Conservation (phyloP, 2,797 vertebrate genomes). For the Hephaestus fuliginosus region DNA sequence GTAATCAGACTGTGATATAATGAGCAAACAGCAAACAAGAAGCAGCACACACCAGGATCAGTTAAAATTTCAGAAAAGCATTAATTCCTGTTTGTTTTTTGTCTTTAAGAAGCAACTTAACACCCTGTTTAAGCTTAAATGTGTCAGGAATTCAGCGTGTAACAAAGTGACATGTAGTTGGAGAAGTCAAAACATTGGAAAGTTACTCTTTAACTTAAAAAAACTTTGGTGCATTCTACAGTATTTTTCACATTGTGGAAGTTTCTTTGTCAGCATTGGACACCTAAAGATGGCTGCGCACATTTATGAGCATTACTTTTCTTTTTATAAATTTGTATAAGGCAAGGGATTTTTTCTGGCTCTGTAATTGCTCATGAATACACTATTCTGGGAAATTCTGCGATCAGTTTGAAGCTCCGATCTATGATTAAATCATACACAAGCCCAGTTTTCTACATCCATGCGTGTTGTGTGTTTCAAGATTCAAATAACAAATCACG, state of each 20-base stretch:
- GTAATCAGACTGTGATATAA: conserved; percentile 50
- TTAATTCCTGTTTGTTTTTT: neutral
- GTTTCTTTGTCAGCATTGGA: neutral
- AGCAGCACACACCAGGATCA: conserved; percentile 14
- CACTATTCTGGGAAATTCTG: neutral
- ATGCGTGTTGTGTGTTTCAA: neutral
- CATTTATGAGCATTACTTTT: neutral
- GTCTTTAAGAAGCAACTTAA: conserved; percentile 14
- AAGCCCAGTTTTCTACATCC: neutral
- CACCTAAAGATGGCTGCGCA: neutral
- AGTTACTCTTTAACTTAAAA: accelerated
- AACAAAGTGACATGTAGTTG: neutral
- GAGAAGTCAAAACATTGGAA: neutral
- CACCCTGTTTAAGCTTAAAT: neutral
- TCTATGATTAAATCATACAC: neutral
- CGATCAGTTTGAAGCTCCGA: neutral
- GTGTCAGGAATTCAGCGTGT: neutral
- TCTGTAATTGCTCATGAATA: conserved; percentile 19
- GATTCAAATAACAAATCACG: too few relatives aligned
- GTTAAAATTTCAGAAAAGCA: conserved; percentile 32
- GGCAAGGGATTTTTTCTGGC: neutral
- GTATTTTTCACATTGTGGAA: neutral
- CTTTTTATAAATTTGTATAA: neutral
- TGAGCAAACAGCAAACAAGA: conserved; percentile 30
- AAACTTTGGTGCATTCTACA: neutral